These are phyloP conservation scores for Ophion obscuratus DNA, from an alignment of 2,888 invertebrate species.

Conservation along the genomic window DNA sequence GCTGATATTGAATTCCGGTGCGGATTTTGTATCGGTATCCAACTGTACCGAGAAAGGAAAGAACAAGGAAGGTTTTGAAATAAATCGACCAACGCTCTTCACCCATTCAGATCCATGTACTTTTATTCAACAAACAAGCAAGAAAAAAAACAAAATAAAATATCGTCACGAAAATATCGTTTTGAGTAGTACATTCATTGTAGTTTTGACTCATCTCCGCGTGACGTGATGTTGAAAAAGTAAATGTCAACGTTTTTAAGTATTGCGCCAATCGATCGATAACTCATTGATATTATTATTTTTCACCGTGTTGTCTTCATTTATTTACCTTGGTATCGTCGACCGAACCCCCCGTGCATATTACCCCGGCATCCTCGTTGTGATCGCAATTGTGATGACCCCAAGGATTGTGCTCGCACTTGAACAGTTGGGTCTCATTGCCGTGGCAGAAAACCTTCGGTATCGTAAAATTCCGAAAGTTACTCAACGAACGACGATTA, in stretches of 20 bases:
- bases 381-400: conserved; percentile 90
- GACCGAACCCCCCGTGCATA: conserved; percentile 79
- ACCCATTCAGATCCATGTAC: conserved; percentile 2
- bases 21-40: conserved; percentile 56
- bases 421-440: conserved; percentile 87
- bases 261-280: conserved; percentile 13
- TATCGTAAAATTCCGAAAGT: conserved; percentile 9
- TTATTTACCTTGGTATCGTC: conserved; percentile 78
- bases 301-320: not conserved
- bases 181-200: conserved; percentile 33
- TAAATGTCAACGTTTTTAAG: not conserved
- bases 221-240: not conserved
- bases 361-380: conserved; percentile 89
- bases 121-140: conserved; percentile 28
- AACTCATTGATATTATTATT: conserved; percentile 8
- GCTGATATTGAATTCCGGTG: conserved; percentile 71
- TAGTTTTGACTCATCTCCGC: not conserved
- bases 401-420: conserved; percentile 89
- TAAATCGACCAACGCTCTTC: conserved; percentile 61
- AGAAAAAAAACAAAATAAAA: not conserved
- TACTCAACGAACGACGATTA: no score
- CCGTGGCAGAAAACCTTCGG: conserved; percentile 87
- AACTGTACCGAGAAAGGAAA: conserved; percentile 49
- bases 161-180: conserved; percentile 16
- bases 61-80: conserved; percentile 70